Evolutionary conservation across 1,140 invertebrate species (phyloP).

Genomic region (Eueides isabella): DNA sequence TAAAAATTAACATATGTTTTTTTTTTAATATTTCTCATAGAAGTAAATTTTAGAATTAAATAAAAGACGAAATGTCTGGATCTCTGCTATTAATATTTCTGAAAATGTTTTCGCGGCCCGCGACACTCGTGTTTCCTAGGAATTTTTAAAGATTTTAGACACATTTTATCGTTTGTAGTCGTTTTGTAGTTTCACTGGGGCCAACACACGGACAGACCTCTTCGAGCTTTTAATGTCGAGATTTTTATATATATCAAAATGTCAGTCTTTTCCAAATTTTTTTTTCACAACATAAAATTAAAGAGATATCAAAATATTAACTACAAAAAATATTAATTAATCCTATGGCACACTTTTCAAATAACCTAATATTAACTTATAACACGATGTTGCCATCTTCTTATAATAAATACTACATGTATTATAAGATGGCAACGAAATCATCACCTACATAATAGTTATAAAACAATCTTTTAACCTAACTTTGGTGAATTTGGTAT

Average conservation of each 20-base stretch:
- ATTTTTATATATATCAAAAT: conserved; percentile 17
- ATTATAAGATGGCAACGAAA: not conserved
- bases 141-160: conserved; percentile 32
- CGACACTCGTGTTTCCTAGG: conserved; percentile 20
- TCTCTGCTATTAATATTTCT: conserved; percentile 5
- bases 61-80: not conserved
- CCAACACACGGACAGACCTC: conserved; percentile 18
- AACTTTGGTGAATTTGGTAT: not conserved
- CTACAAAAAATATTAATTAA: too few relatives aligned
- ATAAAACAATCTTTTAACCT: not conserved
- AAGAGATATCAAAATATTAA: too few relatives aligned
- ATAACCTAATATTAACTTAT: not conserved
- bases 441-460: not conserved
- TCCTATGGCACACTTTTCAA: too few relatives aligned
- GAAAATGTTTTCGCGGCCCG: not conserved
- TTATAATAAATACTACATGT: too few relatives aligned
- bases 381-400: not conserved
- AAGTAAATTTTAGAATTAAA: not conserved
- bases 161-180: conserved; percentile 20
- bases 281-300: not conserved
- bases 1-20: not conserved
- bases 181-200: conserved; percentile 26
- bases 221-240: conserved; percentile 18
- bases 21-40: not conserved
- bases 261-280: conserved; percentile 13